These are phyloP conservation scores for Microtus richardsoni DNA, from an alignment of 2,113 vertebrate species.

Conservation along the genomic window DNA sequence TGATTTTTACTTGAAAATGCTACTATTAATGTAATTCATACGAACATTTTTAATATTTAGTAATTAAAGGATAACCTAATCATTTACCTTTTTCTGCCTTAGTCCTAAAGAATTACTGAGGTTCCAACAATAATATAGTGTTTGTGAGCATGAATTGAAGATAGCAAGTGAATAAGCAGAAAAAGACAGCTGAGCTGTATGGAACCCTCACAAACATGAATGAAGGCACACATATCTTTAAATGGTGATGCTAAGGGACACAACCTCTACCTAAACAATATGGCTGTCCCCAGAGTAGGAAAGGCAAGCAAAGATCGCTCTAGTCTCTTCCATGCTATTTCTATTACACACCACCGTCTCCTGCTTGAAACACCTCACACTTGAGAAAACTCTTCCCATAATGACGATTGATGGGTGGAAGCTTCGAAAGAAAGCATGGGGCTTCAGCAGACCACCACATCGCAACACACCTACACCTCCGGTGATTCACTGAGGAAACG, in stretches of 20 bases:
- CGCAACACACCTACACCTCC: background rate
- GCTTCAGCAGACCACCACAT: constrained; percentile 30
- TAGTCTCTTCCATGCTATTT: background rate
- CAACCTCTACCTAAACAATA: background rate
- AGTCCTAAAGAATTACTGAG: background rate
- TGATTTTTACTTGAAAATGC: constrained; percentile 60
- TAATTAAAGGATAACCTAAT: background rate
- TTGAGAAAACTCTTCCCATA: constrained; percentile 26
- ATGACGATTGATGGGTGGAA: constrained; percentile 32
- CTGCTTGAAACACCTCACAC: background rate
- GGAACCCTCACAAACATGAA: background rate
- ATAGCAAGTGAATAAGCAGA: background rate
- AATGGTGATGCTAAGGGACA: background rate
- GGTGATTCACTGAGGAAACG: constrained; percentile 69
- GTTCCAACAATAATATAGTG: background rate
- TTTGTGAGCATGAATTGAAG: constrained; percentile 9
- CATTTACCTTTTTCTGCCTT: background rate
- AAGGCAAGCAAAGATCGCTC: background rate
- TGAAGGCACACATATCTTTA: background rate
- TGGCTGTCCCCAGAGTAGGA: background rate
- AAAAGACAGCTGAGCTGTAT: background rate
- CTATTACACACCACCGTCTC: background rate
- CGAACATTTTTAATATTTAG: background rate
- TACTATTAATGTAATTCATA: background rate
- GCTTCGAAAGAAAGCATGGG: background rate